phyloP scores from a whole-genome alignment of 1,140 invertebrate genomes.

The Sycophila sp. region DNA sequence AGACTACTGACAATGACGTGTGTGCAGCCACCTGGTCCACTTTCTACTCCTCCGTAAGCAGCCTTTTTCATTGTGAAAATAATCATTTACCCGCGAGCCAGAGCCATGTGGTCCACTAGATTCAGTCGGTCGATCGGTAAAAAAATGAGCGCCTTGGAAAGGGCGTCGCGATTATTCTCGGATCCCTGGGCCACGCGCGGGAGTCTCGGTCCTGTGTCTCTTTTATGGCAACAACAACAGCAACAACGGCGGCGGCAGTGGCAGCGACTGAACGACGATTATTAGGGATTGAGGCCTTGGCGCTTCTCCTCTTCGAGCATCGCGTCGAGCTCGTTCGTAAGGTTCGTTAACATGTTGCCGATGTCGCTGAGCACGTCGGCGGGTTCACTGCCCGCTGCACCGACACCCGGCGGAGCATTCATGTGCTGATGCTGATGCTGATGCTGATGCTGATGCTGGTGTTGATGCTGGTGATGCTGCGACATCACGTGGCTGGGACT shows the following conservation, averaged over 20 bases:
- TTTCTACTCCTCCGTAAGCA: constrained; percentile 30
- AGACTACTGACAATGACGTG: too few species aligned
- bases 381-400: constrained; percentile 71
- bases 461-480: constrained; percentile 37
- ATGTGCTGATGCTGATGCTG: constrained; percentile 44
- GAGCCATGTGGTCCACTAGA: background rate
- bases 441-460: constrained; percentile 30
- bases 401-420: constrained; percentile 69
- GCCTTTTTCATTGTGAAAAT: background rate
- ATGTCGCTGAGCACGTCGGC: constrained; percentile 95
- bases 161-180: background rate
- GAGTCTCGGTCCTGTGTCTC: constrained; percentile 24
- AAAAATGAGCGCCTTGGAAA: background rate
- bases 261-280: background rate
- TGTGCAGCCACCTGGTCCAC: too few species aligned
- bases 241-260: constrained; percentile 40
- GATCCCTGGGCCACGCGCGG: background rate
- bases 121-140: background rate
- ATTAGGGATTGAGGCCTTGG: constrained; percentile 74
- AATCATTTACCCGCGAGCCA: background rate
- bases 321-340: constrained; percentile 92
- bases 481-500: constrained; percentile 56
- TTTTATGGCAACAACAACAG: constrained; percentile 51
- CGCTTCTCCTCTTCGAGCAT: constrained; percentile 93
- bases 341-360: constrained; percentile 93